phyloP scores from a whole-genome alignment of 2,113 vertebrate species.

The Tragelaphus buxtoni region DNA sequence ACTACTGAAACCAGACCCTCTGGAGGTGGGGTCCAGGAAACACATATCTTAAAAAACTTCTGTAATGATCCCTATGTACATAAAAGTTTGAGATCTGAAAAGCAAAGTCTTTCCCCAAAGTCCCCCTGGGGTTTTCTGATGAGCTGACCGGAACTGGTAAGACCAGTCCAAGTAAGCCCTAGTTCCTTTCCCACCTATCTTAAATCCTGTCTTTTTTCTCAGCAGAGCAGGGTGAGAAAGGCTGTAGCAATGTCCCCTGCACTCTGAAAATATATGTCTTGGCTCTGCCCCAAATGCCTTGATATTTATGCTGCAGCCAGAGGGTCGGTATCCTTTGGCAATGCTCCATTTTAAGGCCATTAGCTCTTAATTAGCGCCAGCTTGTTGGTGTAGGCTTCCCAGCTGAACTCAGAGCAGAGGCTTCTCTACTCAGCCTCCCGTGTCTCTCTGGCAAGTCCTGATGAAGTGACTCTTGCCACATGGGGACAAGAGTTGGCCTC shows the following conservation, averaged over 20 bases:
- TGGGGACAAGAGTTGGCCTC: neutral
- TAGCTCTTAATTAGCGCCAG: slow-evolving; percentile 69
- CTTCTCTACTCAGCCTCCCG: neutral
- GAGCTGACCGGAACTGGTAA: neutral
- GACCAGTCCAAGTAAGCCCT: neutral
- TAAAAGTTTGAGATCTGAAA: neutral
- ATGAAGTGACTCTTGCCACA: neutral
- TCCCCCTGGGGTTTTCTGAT: neutral
- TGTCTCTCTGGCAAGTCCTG: neutral
- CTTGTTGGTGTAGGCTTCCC: slow-evolving; percentile 46
- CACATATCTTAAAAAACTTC: neutral
- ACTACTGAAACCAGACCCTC: neutral
- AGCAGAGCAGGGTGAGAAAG: slow-evolving; percentile 14
- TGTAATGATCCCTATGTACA: neutral
- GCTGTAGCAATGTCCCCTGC: neutral
- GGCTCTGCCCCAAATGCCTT: slow-evolving; percentile 54
- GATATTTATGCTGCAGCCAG: slow-evolving; percentile 48
- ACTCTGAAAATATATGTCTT: slow-evolving; percentile 66
- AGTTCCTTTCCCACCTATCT: neutral
- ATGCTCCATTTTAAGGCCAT: slow-evolving; percentile 39
- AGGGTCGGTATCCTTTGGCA: slow-evolving; percentile 63
- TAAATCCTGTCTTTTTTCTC: neutral
- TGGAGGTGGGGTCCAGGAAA: neutral
- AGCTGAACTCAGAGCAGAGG: slow-evolving; percentile 1
- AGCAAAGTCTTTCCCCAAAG: neutral